Percentiles rank a stretch among this genome's conserved stretches.
These are phyloP conservation scores for Monochamus saltuarius DNA, from an alignment of 1,140 invertebrate genomes.

Conservation along the genomic window DNA sequence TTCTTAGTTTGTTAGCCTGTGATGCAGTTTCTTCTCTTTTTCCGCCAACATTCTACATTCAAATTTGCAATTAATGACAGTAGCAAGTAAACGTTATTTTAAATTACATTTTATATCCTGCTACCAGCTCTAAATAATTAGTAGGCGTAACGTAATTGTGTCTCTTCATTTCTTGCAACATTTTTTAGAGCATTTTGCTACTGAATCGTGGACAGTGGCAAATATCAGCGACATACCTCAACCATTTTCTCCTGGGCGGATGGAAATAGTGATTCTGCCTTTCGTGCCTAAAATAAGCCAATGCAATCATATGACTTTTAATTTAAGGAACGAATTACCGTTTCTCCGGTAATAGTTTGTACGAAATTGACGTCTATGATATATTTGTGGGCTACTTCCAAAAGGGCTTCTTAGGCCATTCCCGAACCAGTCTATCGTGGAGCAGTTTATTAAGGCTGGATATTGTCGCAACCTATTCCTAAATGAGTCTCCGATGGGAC, in stretches of 20 bases:
- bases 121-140: constrained; percentile 80
- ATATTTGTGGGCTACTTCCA: constrained; percentile 78
- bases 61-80: constrained; percentile 1
- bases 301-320: neutral
- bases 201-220: constrained; percentile 75
- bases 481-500: constrained; percentile 77
- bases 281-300: constrained; percentile 20
- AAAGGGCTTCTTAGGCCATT: constrained; percentile 85
- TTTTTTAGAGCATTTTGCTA: constrained; percentile 66
- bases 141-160: constrained; percentile 84
- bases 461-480: constrained; percentile 81
- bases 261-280: constrained; percentile 47
- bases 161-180: constrained; percentile 75
- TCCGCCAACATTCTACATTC: constrained; percentile 65
- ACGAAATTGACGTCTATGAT: constrained; percentile 66
- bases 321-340: neutral
- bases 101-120: constrained; percentile 74
- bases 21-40: constrained; percentile 71
- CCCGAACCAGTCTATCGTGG: constrained; percentile 87
- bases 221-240: constrained; percentile 68
- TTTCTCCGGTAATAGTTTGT: constrained; percentile 62
- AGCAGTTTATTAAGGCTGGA: constrained; percentile 80
- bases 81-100: constrained; percentile 6
- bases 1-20: constrained; percentile 71
- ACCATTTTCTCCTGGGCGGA: constrained; percentile 62